Evolutionary conservation across 37 sponge, comb jelly and placozoan genomes (phyloP).

Genomic region (Agelas oroides): DNA sequence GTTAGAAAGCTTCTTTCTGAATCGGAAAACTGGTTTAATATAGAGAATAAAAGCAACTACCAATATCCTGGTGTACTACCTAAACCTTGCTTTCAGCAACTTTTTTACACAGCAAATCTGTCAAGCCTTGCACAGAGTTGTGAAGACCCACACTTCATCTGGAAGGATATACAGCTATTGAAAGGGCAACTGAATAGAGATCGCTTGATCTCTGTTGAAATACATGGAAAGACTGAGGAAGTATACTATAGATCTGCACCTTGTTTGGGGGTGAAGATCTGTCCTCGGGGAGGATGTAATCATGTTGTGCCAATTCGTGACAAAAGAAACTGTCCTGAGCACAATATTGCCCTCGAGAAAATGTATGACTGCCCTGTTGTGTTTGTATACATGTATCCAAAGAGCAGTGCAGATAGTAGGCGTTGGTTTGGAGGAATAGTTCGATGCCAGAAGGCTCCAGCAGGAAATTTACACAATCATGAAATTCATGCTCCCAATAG

Average conservation of each 20-base stretch:
- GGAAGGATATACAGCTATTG: background rate
- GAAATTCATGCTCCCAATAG: constrained; percentile 5
- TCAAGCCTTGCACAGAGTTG: background rate
- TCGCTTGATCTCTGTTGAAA: background rate
- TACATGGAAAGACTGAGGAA: constrained; percentile 9
- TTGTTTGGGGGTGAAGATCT: background rate
- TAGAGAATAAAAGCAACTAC: constrained; percentile 6
- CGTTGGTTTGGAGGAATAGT: background rate
- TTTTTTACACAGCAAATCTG: background rate
- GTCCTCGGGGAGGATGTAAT: background rate
- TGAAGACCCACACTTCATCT: background rate
- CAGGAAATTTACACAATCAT: constrained; percentile 22
- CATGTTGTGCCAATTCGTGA: constrained; percentile 3
- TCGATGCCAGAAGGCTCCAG: constrained; percentile 3
- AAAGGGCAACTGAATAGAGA: constrained; percentile 7
- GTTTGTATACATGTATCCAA: constrained; percentile 2
- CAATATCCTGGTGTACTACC: constrained; percentile 20
- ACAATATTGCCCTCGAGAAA: background rate
- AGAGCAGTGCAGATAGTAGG: background rate
- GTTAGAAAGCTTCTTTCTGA: constrained; percentile 7
- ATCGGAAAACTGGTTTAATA: constrained; percentile 12
- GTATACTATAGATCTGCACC: constrained; percentile 4
- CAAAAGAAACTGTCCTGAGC: constrained; percentile 12
- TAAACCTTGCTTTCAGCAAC: background rate
- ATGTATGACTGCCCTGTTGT: constrained; percentile 8